A percentile compares a stretch with the other conserved stretches of the same genome.
Conservation (phyloP, 2,888 invertebrate species). For the Harpagoxenus sublaevis region DNA sequence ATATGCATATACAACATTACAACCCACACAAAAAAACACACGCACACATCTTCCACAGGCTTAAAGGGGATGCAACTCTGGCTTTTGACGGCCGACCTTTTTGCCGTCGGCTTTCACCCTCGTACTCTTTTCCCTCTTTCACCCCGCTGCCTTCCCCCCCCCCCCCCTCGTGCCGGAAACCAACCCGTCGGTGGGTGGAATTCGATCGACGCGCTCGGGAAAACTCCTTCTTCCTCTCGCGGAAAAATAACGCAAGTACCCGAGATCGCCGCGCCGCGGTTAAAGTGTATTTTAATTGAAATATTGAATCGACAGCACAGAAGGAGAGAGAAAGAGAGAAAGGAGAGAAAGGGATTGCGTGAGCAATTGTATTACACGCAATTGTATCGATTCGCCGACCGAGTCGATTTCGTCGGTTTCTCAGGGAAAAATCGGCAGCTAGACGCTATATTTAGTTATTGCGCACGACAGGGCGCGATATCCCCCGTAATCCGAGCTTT, state of each 20-base stretch:
- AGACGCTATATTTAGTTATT: conserved; percentile 28
- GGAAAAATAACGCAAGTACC: conserved; percentile 30
- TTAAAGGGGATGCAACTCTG: conserved; percentile 72
- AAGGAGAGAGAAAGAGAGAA: not conserved
- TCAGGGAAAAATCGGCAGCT: not conserved
- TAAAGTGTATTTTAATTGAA: conserved; percentile 29
- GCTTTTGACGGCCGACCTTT: conserved; percentile 69
- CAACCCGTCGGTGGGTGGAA: conserved; percentile 27
- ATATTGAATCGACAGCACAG: not conserved
- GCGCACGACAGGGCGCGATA: not conserved
- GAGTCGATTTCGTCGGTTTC: not conserved
- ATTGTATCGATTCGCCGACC: not conserved
- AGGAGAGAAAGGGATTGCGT: not conserved
- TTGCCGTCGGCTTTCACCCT: conserved; percentile 64
- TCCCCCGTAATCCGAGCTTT: conserved; percentile 33
- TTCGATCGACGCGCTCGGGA: conserved; percentile 38
- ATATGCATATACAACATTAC: not conserved
- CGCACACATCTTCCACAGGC: conserved; percentile 13
- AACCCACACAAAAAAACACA: not conserved
- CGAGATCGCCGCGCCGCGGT: not conserved
- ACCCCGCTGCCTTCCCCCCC: conserved; percentile 35
- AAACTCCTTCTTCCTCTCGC: conserved; percentile 34
- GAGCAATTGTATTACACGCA: not conserved
- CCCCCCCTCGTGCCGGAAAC: conserved; percentile 31
- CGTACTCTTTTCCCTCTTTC: conserved; percentile 25